These are phyloP conservation scores for Zophobas morio DNA, from an alignment of 1,140 invertebrate genomes.

Conservation along the genomic window DNA sequence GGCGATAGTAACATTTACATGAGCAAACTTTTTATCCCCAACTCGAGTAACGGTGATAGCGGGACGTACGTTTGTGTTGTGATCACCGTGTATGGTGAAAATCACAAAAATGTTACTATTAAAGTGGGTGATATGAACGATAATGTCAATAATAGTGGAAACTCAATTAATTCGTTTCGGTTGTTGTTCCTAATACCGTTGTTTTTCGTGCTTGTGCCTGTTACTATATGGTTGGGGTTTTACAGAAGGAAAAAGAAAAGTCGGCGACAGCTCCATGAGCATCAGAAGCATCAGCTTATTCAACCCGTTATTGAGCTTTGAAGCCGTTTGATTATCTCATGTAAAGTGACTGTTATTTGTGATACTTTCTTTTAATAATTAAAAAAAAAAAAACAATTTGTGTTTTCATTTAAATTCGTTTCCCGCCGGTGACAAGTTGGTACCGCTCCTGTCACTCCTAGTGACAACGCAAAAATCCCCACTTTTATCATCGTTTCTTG, in stretches of 20 bases:
- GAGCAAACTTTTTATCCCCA: slow-evolving; percentile 63
- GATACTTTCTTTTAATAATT: slow-evolving; percentile 10
- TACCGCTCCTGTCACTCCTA: too few species aligned
- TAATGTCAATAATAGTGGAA: slow-evolving; percentile 11
- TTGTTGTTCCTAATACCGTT: slow-evolving; percentile 62
- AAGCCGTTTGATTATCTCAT: slow-evolving; percentile 10
- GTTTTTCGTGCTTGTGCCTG: slow-evolving; percentile 56
- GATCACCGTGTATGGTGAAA: slow-evolving; percentile 59
- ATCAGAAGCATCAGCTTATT: slow-evolving; percentile 50
- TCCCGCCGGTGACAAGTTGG: too few species aligned
- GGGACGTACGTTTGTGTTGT: slow-evolving; percentile 64
- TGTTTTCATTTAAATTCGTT: background rate
- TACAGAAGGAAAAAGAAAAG: slow-evolving; percentile 57
- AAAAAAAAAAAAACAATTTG: background rate
- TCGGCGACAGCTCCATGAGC: slow-evolving; percentile 25
- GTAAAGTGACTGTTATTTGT: slow-evolving; percentile 1
- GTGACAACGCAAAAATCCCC: too few species aligned
- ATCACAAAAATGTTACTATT: slow-evolving; percentile 58
- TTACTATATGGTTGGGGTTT: slow-evolving; percentile 62
- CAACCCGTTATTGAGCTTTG: slow-evolving; percentile 39
- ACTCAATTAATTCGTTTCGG: slow-evolving; percentile 51
- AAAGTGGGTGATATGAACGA: slow-evolving; percentile 46
- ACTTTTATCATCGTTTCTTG: background rate
- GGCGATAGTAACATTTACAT: slow-evolving; percentile 57
- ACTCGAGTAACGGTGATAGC: slow-evolving; percentile 57